Base-by-base conservation (phyloP, 2,888 invertebrate species). In the Troides aeacus region DNA sequence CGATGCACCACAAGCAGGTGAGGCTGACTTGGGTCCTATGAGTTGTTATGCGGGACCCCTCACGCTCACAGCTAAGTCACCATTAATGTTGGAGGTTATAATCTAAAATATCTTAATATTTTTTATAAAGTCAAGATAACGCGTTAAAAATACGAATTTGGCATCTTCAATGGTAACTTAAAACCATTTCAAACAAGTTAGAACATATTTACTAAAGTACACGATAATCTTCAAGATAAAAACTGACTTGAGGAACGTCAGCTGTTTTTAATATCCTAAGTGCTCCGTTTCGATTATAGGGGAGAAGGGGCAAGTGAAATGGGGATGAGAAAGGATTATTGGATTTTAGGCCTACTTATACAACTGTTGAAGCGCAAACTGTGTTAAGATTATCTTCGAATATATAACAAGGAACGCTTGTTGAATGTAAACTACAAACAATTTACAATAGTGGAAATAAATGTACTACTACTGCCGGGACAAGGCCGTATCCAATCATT, bases 251-350 rank as follows among this genome's bases (percentile, higher is more conserved):
- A 60, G 57, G 46, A 24, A 58, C 58, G 57, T 30, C 62, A 57
- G 62, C 57, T 64, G 46, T 67, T 67, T 62, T 57, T 65, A 69
- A 62, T 64, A 57, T 17, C 56, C 56, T 56, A 62, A 65, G 57
- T 50, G 57, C 46, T 62, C 62, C 68, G 64, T 68, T 68, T 64
- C 36, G 68, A 60, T 68, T 68, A 68, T 53, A 50, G 23, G 39
- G 59, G 42, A 21, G 39, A 18, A 64, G 23, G 64, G 24, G 57
- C 57, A 58, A 42, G 39, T 21, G 39, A 64, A 39, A 39, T 12
- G 12, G n/a, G 53, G 30, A 39, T 64, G 23, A 21, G 39, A 57
- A 64, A 58, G 64, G 58, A 57, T 64, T 64, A 64, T 64, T 64
- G 64, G 39, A 58, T 42, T 39, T 58, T 64, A 58, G 39, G 57